Evolutionary conservation across 2,797 vertebrate species (phyloP).

Genomic region (Triplophysa yarkandensis): DNA sequence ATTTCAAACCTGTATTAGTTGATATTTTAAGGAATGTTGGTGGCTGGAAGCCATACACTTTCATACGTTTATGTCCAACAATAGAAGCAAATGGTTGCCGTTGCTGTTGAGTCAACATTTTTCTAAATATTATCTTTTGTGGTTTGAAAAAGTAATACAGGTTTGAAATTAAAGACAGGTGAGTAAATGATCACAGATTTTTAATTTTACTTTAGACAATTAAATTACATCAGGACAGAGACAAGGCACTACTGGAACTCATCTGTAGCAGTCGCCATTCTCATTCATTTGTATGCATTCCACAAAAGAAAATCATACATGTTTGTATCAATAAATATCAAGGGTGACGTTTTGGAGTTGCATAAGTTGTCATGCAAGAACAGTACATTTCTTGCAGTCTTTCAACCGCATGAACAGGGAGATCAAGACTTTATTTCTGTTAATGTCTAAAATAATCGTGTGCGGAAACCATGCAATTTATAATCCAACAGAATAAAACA

Average conservation of each 20-base stretch:
- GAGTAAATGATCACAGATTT: too few species aligned
- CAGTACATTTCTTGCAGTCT: not conserved
- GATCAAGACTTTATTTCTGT: not conserved
- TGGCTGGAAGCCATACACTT: too few species aligned
- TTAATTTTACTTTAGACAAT: not conserved
- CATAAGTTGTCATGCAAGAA: constrained; percentile 17
- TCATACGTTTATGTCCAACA: too few species aligned
- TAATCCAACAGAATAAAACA: too few species aligned
- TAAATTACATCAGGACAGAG: too few species aligned
- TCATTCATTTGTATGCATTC: not conserved
- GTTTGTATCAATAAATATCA: not conserved
- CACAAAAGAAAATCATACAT: not conserved
- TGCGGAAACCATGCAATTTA: not conserved
- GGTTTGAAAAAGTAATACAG: too few species aligned
- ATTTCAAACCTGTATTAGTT: too few species aligned
- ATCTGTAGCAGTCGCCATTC: not conserved
- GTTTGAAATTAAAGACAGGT: too few species aligned
- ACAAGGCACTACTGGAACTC: not conserved
- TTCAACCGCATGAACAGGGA: not conserved
- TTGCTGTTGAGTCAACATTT: too few species aligned
- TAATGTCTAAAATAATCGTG: not conserved
- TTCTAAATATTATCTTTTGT: too few species aligned
- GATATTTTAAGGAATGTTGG: too few species aligned
- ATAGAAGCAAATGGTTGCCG: too few species aligned
- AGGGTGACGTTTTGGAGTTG: constrained; percentile 8